Percentiles rank a stretch among this genome's conserved stretches.
Evolutionary conservation across 2,888 invertebrate species (phyloP).

Genomic region (Colletes collaris): DNA sequence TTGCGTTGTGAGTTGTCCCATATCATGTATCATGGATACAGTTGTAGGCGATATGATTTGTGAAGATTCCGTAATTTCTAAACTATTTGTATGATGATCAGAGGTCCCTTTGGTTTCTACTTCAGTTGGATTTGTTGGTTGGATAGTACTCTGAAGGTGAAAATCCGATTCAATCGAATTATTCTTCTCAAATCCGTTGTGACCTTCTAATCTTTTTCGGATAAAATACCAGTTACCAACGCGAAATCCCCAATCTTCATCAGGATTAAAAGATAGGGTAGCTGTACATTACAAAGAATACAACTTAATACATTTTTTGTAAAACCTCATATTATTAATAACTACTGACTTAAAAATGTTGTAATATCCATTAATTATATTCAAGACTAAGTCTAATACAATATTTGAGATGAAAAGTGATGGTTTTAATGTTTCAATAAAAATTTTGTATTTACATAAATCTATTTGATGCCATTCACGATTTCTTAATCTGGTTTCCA

Average conservation of each 20-base stretch:
- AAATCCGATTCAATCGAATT: constrained; percentile 35
- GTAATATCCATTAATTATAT: neutral
- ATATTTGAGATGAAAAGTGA: neutral
- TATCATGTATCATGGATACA: neutral
- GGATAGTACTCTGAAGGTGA: neutral
- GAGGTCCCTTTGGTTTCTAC: neutral
- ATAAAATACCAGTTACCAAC: constrained; percentile 76
- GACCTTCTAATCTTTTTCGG: constrained; percentile 45
- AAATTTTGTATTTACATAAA: constrained; percentile 59
- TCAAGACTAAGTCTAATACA: neutral
- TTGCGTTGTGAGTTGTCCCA: neutral
- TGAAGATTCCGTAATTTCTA: constrained; percentile 5
- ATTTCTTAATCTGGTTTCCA: constrained; percentile 23
- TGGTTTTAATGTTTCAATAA: neutral
- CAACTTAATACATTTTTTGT: neutral
- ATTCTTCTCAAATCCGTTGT: constrained; percentile 9
- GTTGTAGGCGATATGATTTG: neutral
- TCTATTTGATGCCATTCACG: constrained; percentile 43
- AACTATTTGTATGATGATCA: neutral
- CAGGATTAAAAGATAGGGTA: constrained; percentile 68
- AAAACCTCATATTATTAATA: neutral
- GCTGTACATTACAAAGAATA: constrained; percentile 58
- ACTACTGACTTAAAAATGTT: neutral
- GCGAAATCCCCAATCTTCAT: constrained; percentile 73
- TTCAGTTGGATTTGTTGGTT: neutral